These are phyloP conservation scores for Pyrrhosoma nymphula DNA, from an alignment of 2,888 invertebrate genomes.

Conservation along the genomic window DNA sequence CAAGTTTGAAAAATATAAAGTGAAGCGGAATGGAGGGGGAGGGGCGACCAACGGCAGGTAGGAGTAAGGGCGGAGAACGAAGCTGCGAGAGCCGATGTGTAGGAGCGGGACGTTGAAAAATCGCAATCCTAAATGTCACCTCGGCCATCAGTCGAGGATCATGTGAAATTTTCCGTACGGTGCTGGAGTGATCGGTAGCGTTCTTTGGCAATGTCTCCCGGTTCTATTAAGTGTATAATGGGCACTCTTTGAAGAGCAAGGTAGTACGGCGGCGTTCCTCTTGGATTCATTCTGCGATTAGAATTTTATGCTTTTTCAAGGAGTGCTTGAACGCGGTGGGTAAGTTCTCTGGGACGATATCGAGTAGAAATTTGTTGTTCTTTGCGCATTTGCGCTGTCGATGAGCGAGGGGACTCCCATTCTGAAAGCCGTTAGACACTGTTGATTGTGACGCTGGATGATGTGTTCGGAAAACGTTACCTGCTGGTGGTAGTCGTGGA, in stretches of 20 bases:
- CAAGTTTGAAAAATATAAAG: background rate
- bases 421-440: background rate
- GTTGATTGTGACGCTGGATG: background rate
- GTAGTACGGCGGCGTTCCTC: background rate
- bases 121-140: constrained; percentile 42
- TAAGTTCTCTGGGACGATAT: background rate
- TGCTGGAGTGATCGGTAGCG: background rate
- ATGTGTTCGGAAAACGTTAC: background rate
- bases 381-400: background rate
- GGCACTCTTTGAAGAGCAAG: background rate
- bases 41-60: background rate
- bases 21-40: background rate
- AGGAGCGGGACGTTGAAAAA: background rate
- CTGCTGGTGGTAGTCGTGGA: background rate
- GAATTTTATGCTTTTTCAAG: background rate
- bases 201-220: background rate
- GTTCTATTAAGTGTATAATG: background rate
- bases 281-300: background rate
- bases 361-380: background rate
- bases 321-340: background rate
- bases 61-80: background rate
- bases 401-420: background rate
- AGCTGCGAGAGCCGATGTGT: background rate
- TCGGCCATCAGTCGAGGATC: background rate
- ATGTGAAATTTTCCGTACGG: background rate